Conservation (phyloP, 2,113 vertebrate genomes). For the Dissostichus mawsoni region DNA sequence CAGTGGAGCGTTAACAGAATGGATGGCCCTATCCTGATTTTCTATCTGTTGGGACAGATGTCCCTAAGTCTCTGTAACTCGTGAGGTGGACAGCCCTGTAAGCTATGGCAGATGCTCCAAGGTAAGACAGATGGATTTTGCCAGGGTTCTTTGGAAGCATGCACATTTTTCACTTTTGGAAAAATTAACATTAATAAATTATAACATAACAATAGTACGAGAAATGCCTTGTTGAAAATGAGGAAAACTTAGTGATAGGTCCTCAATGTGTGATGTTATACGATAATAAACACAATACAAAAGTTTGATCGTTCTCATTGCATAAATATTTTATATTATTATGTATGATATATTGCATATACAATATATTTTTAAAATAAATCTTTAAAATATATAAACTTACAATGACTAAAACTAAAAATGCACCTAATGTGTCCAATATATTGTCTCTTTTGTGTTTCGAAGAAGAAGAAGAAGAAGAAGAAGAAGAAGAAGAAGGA, state of each 20-base stretch:
- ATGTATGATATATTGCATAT: too few relatives aligned
- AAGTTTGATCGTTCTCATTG: neutral
- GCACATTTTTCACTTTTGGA: slow-evolving; percentile 70
- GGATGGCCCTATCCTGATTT: slow-evolving; percentile 79
- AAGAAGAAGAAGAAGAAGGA: too few relatives aligned
- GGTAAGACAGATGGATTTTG: slow-evolving; percentile 86
- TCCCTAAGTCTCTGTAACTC: slow-evolving; percentile 80
- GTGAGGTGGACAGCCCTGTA: slow-evolving; percentile 81
- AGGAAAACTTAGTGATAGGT: neutral
- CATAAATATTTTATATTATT: too few relatives aligned
- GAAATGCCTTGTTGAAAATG: neutral
- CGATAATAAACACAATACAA: neutral
- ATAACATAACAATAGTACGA: slow-evolving; percentile 37
- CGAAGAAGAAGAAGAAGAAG: neutral
- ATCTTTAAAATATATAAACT: neutral
- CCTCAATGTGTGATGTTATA: neutral
- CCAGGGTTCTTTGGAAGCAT: slow-evolving; percentile 65
- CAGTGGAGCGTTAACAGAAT: slow-evolving; percentile 79
- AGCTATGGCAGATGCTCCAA: slow-evolving; percentile 86
- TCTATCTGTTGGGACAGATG: slow-evolving; percentile 86
- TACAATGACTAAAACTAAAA: neutral
- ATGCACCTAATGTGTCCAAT: too few relatives aligned
- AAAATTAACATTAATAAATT: slow-evolving; percentile 77
- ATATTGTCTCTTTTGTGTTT: slow-evolving; percentile 16
- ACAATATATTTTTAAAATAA: neutral